phyloP scores from a whole-genome alignment of 2,888 invertebrate species.

The Rhagonycha fulva region DNA sequence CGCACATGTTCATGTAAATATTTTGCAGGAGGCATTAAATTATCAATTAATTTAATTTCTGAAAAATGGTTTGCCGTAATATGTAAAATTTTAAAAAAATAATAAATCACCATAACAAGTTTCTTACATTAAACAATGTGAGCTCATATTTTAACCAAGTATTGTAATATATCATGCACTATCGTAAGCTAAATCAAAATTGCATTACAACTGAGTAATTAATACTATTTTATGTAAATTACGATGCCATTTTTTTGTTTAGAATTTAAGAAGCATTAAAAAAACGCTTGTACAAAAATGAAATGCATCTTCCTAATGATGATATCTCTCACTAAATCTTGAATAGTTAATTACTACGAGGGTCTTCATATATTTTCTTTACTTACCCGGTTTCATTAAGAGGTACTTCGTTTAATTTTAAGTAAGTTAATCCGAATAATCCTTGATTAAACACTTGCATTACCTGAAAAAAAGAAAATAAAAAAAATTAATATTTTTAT shows the following conservation, averaged over 20 bases:
- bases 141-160: background rate
- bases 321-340: background rate
- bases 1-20: background rate
- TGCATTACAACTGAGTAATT: background rate
- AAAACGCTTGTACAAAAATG: background rate
- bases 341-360: background rate
- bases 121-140: background rate
- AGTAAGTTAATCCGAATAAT: background rate
- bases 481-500: background rate
- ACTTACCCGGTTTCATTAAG: background rate
- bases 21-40: background rate
- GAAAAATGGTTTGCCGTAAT: background rate
- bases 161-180: background rate
- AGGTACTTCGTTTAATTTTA: background rate
- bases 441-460: constrained; percentile 1
- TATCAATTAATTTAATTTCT: background rate
- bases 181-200: background rate
- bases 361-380: background rate
- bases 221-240: constrained; percentile 2
- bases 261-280: background rate
- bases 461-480: background rate
- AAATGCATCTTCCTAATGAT: background rate
- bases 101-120: background rate
- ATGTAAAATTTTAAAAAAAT: background rate
- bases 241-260: background rate